Evolutionary conservation across 2,797 vertebrate genomes (phyloP).

Genomic region (Synaphobranchus kaupii): DNA sequence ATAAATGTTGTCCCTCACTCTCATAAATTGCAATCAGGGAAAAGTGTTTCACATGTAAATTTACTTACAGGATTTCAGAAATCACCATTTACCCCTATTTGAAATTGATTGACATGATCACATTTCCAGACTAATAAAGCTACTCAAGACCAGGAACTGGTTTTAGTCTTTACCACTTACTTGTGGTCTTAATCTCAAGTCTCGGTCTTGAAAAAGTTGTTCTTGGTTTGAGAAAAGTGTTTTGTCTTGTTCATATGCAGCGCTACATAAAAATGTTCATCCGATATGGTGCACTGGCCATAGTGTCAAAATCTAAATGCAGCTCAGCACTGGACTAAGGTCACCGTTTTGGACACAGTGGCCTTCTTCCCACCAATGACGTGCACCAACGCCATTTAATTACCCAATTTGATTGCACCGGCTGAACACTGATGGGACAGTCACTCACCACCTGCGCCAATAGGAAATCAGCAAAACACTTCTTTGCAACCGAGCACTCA

Average conservation of each 20-base stretch:
- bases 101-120: not conserved
- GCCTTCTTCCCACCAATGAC: not conserved
- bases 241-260: not conserved
- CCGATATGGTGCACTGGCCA: not conserved
- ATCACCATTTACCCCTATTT: not conserved
- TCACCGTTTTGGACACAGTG: not conserved
- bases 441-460: not conserved
- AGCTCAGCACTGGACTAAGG: not conserved
- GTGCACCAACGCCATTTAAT: not conserved
- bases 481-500: not conserved
- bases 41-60: not conserved
- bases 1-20: not conserved
- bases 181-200: not conserved
- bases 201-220: not conserved
- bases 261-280: not conserved
- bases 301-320: not conserved
- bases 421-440: not conserved
- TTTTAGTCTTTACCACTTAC: constrained; percentile 7
- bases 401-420: not conserved
- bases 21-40: not conserved
- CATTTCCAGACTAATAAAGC: not conserved
- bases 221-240: constrained; percentile 12
- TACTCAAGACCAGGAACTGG: not conserved
- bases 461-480: not conserved
- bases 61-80: not conserved